Base-by-base conservation (phyloP, 1,140 invertebrate genomes). In the Brachionus angularis region DNA sequence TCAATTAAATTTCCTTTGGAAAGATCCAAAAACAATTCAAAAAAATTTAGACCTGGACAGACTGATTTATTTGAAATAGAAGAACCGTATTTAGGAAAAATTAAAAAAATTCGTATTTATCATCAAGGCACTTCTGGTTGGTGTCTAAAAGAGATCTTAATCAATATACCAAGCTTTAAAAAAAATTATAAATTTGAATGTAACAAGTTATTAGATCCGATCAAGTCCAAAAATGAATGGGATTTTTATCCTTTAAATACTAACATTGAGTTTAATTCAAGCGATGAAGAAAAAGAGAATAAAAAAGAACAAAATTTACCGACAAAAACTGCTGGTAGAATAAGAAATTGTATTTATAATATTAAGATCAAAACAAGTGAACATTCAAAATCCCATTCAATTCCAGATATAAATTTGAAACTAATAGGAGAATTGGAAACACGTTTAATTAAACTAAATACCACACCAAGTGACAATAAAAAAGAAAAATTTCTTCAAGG, bases 11-110 rank as follows among this genome's bases (percentile, higher is more conserved):
- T 82, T n/a, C 77, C 79, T 58, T 74, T 81, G 34, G 77, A 77
- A 58, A 76, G 78, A n/a, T 77, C 80, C 0, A 77, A 78, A 44
- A 76, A 76, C 1, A 73, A 73, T 72, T 77, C 77, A 67, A 78
- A 81, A 72, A 80, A 80, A 70, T 82, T 82, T 77, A 79, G 82
- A 73, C 77, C 75, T 67, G 80, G 78, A 74, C 75, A 78, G 73
- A 80, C 76, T 52, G 79, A 81, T 75, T 74, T 76, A 18, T 81
- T 81, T 73, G 71, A 74, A 46, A 71, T 81, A 10, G 79, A 81
- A 74, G 79, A 79, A 42, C 79, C 78, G 23, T 76, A 75, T 21
- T 70, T 81, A 70, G 75, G 74, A 72, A 76, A 78, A 46, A 47
- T 81, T 10, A 73, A 73, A n/a, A 81, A 80, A 69, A 78, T 81